These are phyloP conservation scores for Callipepla squamata DNA, from an alignment of 2,113 vertebrate genomes.

Conservation along the genomic window DNA sequence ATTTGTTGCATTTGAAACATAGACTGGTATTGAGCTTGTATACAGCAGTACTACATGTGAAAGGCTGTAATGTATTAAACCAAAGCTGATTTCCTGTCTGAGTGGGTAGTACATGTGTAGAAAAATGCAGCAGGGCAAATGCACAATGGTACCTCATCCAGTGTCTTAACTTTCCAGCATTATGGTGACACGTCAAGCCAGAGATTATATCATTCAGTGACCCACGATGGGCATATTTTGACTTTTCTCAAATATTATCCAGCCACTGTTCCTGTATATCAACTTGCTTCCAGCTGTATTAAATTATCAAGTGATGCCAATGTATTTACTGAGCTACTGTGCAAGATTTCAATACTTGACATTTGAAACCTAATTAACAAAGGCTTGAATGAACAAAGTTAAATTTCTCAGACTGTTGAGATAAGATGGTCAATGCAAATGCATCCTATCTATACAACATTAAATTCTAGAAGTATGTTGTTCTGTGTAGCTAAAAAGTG, in stretches of 20 bases:
- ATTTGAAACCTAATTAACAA: neutral
- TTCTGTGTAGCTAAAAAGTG: neutral
- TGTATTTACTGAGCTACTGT: neutral
- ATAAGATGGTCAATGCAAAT: neutral
- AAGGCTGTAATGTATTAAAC: neutral
- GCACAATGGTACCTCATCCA: neutral
- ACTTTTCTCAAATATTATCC: neutral
- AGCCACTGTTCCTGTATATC: accelerated
- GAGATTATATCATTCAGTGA: neutral
- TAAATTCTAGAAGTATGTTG: neutral
- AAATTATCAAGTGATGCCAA: neutral
- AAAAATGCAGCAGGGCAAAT: neutral
- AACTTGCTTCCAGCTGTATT: neutral
- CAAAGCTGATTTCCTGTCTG: neutral
- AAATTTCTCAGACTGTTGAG: neutral
- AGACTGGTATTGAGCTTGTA: neutral
- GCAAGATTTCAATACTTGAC: neutral
- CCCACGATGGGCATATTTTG: accelerated
- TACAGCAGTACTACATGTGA: accelerated
- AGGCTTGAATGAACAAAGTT: neutral
- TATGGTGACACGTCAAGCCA: neutral
- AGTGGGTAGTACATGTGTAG: neutral
- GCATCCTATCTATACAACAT: neutral
- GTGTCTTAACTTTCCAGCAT: neutral
- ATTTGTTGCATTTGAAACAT: neutral